These are phyloP conservation scores for Mustelus asterias DNA, from an alignment of 2,113 vertebrate species.

Conservation along the genomic window DNA sequence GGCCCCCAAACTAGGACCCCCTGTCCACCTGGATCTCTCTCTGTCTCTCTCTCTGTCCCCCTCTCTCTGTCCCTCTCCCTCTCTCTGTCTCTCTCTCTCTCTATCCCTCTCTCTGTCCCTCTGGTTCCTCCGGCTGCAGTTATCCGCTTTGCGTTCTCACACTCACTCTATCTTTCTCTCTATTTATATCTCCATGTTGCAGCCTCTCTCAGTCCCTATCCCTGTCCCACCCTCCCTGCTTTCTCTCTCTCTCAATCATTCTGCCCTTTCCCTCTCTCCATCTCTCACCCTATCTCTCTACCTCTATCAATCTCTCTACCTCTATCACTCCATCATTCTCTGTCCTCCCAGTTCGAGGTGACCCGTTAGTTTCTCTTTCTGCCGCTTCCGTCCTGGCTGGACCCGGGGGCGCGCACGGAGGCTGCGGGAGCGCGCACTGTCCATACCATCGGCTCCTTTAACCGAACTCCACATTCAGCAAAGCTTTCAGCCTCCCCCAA, in stretches of 20 bases:
- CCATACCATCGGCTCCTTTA: too few species aligned
- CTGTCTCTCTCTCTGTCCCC: conserved; percentile 74
- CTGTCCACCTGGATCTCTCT: too few species aligned
- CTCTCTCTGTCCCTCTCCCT: background rate
- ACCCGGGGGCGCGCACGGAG: background rate
- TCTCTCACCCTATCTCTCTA: background rate
- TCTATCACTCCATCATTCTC: background rate
- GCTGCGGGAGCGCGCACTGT: background rate
- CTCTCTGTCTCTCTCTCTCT: conserved; percentile 65
- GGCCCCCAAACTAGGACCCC: too few species aligned
- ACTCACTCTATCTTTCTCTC: conserved; percentile 63
- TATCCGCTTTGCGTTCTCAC: background rate
- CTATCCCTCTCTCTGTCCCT: background rate
- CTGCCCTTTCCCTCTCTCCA: background rate
- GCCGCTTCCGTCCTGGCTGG: background rate
- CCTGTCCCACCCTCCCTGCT: background rate
- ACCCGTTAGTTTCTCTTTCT: background rate
- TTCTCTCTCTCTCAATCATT: background rate
- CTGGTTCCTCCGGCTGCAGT: conserved; percentile 2
- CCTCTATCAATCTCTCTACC: background rate
- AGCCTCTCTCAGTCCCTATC: background rate
- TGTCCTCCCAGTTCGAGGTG: background rate
- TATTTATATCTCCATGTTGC: too few species aligned
- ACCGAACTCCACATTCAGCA: too few species aligned
- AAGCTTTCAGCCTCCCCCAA: too few species aligned